Conservation (phyloP, 2,797 vertebrate species). For the Diceros bicornis region DNA sequence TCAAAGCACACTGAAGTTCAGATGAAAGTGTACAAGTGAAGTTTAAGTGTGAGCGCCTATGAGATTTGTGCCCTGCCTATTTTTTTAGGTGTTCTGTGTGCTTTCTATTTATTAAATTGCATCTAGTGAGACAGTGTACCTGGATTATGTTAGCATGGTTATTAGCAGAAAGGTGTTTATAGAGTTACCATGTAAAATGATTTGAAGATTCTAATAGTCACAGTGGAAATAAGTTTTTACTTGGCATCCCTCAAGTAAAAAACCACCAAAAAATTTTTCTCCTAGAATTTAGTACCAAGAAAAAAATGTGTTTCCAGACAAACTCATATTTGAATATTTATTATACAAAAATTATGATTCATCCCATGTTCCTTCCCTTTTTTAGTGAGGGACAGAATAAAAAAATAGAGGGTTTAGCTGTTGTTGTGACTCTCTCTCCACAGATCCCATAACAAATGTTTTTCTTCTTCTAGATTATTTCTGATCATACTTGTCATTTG, state of each 20-base stretch:
- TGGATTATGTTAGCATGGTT: neutral
- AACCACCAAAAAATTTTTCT: neutral
- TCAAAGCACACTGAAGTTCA: neutral
- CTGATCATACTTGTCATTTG: neutral
- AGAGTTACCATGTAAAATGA: neutral
- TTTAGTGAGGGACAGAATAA: neutral
- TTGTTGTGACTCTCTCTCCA: neutral
- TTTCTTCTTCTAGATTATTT: constrained; percentile 29
- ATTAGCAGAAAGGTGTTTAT: neutral
- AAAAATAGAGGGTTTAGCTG: neutral
- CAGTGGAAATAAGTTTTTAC: neutral
- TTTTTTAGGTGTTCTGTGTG: neutral
- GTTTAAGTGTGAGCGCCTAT: neutral
- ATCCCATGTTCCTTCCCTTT: neutral
- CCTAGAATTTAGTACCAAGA: neutral
- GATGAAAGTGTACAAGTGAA: neutral
- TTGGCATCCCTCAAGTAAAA: neutral
- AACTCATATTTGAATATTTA: constrained; percentile 46
- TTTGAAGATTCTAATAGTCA: neutral
- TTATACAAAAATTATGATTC: neutral
- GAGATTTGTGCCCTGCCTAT: neutral
- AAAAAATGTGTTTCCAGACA: neutral
- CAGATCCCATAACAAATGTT: neutral
- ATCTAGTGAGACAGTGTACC: neutral
- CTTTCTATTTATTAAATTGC: constrained; percentile 1